These are phyloP conservation scores for Neodiprion fabricii DNA, from an alignment of 1,140 invertebrate species.

Conservation along the genomic window DNA sequence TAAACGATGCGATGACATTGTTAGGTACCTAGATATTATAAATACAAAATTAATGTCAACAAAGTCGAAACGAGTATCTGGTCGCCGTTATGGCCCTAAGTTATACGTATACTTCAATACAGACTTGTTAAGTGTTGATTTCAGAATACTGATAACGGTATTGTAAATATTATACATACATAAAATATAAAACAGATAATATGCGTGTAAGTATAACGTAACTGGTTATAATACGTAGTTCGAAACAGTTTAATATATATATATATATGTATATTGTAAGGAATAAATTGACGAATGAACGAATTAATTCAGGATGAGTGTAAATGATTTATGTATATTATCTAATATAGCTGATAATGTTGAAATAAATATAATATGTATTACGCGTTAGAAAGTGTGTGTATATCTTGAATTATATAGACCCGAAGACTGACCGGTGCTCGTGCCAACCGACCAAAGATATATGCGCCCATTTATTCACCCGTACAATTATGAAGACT, in stretches of 20 bases:
- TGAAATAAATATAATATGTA: conserved; percentile 29
- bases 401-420: conserved; percentile 27
- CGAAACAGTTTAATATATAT: too few species aligned
- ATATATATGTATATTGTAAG: conserved; percentile 13
- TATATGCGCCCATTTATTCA: conserved; percentile 30
- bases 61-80: too few species aligned
- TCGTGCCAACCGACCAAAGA: conserved; percentile 60
- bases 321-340: conserved; percentile 23
- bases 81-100: too few species aligned
- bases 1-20: too few species aligned
- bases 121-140: neutral
- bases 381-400: neutral
- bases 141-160: neutral
- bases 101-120: neutral
- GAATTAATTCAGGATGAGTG: conserved; percentile 30
- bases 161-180: neutral
- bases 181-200: too few species aligned
- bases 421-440: conserved; percentile 59
- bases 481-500: neutral
- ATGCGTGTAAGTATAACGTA: too few species aligned
- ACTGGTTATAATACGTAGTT: too few species aligned
- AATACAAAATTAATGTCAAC: too few species aligned
- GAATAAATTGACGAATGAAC: neutral
- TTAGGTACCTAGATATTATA: too few species aligned
- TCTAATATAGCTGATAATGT: conserved; percentile 21